Conservation (phyloP, 2,888 invertebrate species). For the Myopa tessellatipennis region DNA sequence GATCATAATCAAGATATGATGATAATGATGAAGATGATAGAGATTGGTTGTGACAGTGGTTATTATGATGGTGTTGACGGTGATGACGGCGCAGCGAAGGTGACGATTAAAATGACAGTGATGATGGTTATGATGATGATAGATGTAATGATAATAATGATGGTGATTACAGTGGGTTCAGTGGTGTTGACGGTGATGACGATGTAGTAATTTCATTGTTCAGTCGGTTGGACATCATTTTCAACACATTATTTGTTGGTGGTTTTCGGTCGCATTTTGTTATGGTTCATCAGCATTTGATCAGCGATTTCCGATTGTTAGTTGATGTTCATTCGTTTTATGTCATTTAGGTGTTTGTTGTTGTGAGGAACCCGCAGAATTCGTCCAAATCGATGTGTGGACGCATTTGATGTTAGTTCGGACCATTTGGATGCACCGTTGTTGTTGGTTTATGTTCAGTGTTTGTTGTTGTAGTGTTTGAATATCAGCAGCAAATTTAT, state of each 20-base stretch:
- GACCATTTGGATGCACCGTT: background rate
- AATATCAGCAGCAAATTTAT: conserved; percentile 65
- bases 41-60: background rate
- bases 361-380: conserved; percentile 28
- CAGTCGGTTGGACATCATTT: conserved; percentile 39
- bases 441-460: conserved; percentile 28
- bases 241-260: conserved; percentile 16
- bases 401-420: conserved; percentile 47
- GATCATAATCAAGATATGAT: background rate
- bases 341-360: conserved; percentile 21
- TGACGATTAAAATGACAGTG: background rate
- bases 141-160: background rate
- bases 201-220: background rate
- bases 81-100: background rate
- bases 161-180: conserved; percentile 33
- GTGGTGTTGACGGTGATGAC: conserved; percentile 46
- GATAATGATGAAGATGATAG: conserved; percentile 29
- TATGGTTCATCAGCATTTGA: conserved; percentile 53
- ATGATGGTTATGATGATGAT: background rate
- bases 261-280: background rate
- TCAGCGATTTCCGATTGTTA: conserved; percentile 55
- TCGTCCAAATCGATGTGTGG: conserved; percentile 57
- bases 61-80: background rate
- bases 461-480: conserved; percentile 55
- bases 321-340: conserved; percentile 42